Conservation (phyloP, 2,797 vertebrate species). For the Miopithecus talapoin region DNA sequence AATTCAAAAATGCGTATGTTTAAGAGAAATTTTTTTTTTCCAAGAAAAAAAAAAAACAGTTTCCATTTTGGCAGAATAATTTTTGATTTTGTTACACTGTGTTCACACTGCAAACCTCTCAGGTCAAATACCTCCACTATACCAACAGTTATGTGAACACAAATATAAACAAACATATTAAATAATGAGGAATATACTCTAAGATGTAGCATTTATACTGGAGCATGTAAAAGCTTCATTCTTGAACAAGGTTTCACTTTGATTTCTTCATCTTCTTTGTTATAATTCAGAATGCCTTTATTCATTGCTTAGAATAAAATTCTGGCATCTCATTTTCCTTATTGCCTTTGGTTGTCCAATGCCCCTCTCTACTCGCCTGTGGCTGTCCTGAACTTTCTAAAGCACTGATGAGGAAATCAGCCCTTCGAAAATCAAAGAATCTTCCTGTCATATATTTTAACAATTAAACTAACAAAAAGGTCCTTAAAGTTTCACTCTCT, state of each 20-base stretch:
- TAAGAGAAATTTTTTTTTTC: neutral
- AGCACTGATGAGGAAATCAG: neutral
- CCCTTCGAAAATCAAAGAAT: neutral
- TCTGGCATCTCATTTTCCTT: neutral
- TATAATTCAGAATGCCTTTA: neutral
- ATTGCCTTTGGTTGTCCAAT: neutral
- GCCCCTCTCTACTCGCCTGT: neutral
- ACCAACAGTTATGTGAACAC: neutral
- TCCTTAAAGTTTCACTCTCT: neutral
- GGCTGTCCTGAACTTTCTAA: neutral
- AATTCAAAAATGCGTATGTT: neutral
- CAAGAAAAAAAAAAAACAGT: neutral
- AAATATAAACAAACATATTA: neutral
- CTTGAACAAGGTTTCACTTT: neutral
- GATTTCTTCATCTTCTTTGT: neutral
- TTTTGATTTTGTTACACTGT: neutral
- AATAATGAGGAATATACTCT: neutral
- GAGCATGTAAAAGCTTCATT: neutral
- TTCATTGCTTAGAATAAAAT: neutral
- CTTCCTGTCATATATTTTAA: neutral
- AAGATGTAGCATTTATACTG: no score
- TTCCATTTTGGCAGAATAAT: neutral
- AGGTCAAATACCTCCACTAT: neutral
- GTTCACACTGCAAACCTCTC: neutral
- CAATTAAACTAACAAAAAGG: neutral